Conservation (phyloP, 1,140 invertebrate species). For the Leptopilina boulardi region DNA sequence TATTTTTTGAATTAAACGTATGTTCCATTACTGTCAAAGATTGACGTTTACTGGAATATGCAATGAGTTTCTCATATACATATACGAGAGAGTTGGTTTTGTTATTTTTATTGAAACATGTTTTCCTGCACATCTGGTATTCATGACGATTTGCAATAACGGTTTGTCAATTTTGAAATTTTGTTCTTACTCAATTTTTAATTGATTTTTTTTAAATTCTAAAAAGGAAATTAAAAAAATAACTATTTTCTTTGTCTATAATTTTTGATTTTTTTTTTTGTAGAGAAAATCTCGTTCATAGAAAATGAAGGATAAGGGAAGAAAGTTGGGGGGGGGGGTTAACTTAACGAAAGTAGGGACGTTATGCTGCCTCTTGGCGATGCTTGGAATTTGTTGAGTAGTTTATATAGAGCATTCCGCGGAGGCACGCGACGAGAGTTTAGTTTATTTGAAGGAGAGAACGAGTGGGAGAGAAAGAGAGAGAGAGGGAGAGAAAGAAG, state of each 20-base stretch:
- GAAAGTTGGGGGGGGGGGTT: background rate
- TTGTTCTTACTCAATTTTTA: background rate
- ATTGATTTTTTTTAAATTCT: background rate
- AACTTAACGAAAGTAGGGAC: slow-evolving; percentile 13
- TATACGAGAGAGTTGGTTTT: background rate
- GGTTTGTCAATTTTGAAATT: background rate
- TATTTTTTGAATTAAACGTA: background rate
- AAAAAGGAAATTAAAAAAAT: no score
- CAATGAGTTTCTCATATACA: background rate
- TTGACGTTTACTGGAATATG: background rate
- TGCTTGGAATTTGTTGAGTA: slow-evolving; percentile 43
- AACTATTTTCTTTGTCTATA: no score
- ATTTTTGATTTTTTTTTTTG: no score
- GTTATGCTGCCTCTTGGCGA: slow-evolving; percentile 28
- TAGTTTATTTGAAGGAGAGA: slow-evolving; percentile 50
- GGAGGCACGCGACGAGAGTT: slow-evolving; percentile 56
- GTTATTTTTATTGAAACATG: background rate
- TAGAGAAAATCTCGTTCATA: background rate
- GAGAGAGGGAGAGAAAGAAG: slow-evolving; percentile 32
- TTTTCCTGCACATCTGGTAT: background rate
- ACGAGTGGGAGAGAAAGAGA: slow-evolving; percentile 9
- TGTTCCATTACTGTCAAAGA: background rate
- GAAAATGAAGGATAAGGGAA: background rate
- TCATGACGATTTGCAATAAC: background rate
- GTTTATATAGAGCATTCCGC: slow-evolving; percentile 40